Conservation (phyloP, 2,797 vertebrate species). For the Protonibea diacanthus region DNA sequence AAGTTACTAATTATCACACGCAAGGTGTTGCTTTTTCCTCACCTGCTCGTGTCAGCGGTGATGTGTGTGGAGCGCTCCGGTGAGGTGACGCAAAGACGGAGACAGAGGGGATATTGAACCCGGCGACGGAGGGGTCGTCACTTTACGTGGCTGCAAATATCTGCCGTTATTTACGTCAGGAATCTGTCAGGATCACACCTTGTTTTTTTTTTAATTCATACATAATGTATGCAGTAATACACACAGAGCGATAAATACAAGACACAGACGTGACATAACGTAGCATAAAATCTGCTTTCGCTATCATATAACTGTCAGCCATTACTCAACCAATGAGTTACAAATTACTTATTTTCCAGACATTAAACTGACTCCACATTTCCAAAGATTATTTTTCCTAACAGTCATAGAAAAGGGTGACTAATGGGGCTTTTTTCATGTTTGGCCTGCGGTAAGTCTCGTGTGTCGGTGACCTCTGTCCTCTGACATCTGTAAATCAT, state of each 20-base stretch:
- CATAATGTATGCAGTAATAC: not conserved
- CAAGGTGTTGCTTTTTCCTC: slow-evolving; percentile 24
- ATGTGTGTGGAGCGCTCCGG: slow-evolving; percentile 8
- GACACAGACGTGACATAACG: not conserved
- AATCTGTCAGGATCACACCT: not conserved
- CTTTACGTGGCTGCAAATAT: not conserved
- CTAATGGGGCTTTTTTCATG: not conserved
- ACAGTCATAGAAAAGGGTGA: not conserved
- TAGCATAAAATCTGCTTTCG: not conserved
- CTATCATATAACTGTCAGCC: not conserved
- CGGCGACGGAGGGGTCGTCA: slow-evolving; percentile 6
- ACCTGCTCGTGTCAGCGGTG: slow-evolving; percentile 36
- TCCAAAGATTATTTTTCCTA: not conserved
- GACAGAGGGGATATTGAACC: not conserved
- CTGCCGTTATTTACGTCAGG: not conserved
- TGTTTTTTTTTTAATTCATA: not conserved
- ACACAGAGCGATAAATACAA: not conserved
- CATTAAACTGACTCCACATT: not conserved
- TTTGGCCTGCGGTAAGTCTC: not conserved
- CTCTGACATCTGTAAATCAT: not conserved
- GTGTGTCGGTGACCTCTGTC: not conserved
- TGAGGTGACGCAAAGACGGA: not conserved
- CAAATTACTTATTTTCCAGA: not conserved
- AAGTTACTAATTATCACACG: slow-evolving; percentile 56
- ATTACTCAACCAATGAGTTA: too few species aligned